Evolutionary conservation across 2,797 vertebrate genomes (phyloP), one percentile per base, ranked within the genome.

Genomic region (Bradypus variegatus): DNA sequence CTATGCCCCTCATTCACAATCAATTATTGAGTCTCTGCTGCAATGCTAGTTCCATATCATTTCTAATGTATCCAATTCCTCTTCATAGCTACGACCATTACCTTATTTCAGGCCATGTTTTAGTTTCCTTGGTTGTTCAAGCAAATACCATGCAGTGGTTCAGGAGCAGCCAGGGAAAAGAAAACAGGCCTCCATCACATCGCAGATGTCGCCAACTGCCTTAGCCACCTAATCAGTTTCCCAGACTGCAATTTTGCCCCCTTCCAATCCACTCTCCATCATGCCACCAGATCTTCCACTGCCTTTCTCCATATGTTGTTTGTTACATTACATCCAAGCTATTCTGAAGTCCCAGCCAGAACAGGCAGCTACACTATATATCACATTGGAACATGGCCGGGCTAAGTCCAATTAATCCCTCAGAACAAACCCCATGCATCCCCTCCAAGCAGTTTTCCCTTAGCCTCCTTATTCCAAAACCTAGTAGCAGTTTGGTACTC

Each of bases 371-470:
- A 14, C 73, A 72, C 80, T 88, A 11, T 85, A 70, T 92, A 75
- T 48, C 62, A 89, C 75, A 33, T 3, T 76, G 75, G 72, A 93
- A 48, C 41, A 13, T 65, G 86, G 88, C 92, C 80, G 83, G 41
- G 50, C n/a, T 80, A 92, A 94, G 91, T 70, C 67, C 48, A 93
- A n/a, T 90, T 88, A 90, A 88, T 83, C 50, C 80, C 92, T 86
- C 25, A 86, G 53, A 86, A 86, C 67, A 86, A 88, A 91, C 73
- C 33, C 8, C 65, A 18, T 60, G 77, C 75, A 58, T 91, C 21
- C 38, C 19, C 45, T 55, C 70, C 31, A 73, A 85, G 78, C 86
- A 67, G 29, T 75, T 50, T 84, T n/a, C 41, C 36, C 62, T 73
- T 86, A 72, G 62, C 21, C 13, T 36, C 41, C 73, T 84, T 77